These are phyloP conservation scores for Patagioenas fasciata DNA, from an alignment of 2,113 vertebrate species.

Conservation along the genomic window DNA sequence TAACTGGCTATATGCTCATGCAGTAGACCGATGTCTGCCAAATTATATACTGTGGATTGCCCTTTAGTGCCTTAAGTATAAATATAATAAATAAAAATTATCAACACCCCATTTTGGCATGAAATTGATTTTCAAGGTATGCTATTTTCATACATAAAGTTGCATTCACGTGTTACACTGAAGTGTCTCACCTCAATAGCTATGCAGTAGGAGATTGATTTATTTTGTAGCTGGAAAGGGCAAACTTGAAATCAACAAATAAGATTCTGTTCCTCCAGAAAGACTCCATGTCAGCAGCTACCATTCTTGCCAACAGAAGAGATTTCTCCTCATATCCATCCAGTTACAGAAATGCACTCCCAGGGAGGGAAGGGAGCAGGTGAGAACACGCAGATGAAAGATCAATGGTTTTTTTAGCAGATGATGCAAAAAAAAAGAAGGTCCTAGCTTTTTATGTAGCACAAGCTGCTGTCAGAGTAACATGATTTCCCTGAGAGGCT, in stretches of 20 bases:
- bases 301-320: background rate
- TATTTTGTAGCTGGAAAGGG: slow-evolving; percentile 41
- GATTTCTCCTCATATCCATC: background rate
- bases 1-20: background rate
- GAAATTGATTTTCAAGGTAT: slow-evolving; percentile 58
- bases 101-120: slow-evolving; percentile 20
- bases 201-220: slow-evolving; percentile 40
- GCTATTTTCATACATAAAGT: slow-evolving; percentile 19
- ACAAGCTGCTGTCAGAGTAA: background rate
- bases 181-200: slow-evolving; percentile 28
- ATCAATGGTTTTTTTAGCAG: rapidly evolving
- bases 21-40: background rate
- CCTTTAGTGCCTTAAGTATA: slow-evolving; percentile 24
- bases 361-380: background rate
- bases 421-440: background rate
- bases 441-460: background rate
- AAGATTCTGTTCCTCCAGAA: background rate
- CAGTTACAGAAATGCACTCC: background rate
- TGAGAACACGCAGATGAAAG: background rate
- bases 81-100: slow-evolving; percentile 43
- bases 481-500: background rate
- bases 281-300: background rate
- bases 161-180: background rate
- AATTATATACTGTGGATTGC: background rate
- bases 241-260: slow-evolving; percentile 31